Evolutionary conservation across 2,113 vertebrate species (phyloP), one percentile per base, ranked within the genome.

Genomic region (Periophthalmodon schlosseri): DNA sequence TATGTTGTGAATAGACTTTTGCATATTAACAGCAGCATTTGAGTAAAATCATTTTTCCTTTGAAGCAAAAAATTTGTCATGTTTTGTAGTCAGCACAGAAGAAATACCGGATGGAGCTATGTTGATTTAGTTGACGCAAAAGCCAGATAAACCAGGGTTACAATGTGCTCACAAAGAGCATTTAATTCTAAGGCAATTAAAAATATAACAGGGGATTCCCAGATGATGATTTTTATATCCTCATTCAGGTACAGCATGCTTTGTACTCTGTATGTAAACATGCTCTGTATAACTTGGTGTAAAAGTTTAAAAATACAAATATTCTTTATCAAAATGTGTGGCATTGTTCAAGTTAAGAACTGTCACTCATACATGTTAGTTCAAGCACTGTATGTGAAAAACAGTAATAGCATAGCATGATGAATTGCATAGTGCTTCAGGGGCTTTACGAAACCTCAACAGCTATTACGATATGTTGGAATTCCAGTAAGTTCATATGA

Each of bases 141-240:
- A 47, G 49, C 49, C 49, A 50, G 49, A 50, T 44, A 44, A 44
- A 11, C 49, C 5, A 16, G 4, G 15, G 15, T 50, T 18, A 44
- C 39, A 10, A 44, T 44, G 39, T 44, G 2, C 4, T 20, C 2
- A 52, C 16, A 52, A 52, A 16, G 50, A 20, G 15, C 14, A 15
- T 15, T 52, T 52, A 18, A 18, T 50, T 16, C 2, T 3, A 54
- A 54, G 5, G 16, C 5, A 16, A 20, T 7, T 6, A 52, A 18
- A 50, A 16, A 9, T 2, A 56, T 14, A 24, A 49, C 5, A 73
- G 74, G 82, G 73, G 23, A 71, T 81, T 83, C 74, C 78, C 84
- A 3, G 24, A 47, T 39, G 65, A 5, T 23, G 5, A 34, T 8
- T 16, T 18, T 68, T 66, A 83, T 21, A 88, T 90, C 84, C 84